phyloP scores from a whole-genome alignment of 2,113 vertebrate genomes.

The Saimiri boliviensis region DNA sequence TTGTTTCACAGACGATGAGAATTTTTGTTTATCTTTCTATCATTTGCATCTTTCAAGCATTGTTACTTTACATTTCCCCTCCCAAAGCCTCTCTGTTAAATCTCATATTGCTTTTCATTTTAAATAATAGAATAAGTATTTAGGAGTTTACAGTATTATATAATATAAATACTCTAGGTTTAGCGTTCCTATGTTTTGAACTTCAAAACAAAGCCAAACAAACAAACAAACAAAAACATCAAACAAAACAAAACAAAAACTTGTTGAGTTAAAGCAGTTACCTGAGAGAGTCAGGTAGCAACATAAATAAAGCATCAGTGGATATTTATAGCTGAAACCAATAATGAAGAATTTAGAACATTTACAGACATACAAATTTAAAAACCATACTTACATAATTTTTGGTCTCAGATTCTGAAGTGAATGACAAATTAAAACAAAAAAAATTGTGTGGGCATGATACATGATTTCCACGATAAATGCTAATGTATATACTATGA shows the following conservation, averaged over 20 bases:
- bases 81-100: not conserved
- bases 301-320: not conserved
- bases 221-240: not conserved
- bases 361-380: not conserved
- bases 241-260: not conserved
- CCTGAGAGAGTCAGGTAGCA: not conserved
- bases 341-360: not conserved
- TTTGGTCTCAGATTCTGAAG: not conserved
- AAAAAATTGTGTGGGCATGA: not conserved
- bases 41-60: not conserved
- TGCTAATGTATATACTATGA: not conserved
- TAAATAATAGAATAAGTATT: not conserved
- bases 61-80: not conserved
- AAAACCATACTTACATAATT: not conserved
- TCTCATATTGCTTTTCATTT: not conserved
- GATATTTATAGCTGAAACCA: not conserved
- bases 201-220: conserved; percentile 9
- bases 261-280: not conserved
- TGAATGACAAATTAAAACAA: not conserved
- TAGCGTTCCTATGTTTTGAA: not conserved
- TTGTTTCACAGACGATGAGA: not conserved
- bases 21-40: not conserved
- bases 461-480: not conserved
- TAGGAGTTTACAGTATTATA: not conserved
- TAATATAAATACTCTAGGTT: not conserved